Evolutionary conservation across 2,797 vertebrate species (phyloP), one percentile per base, ranked within the genome.

Genomic region (Oceanodroma leucorhoa): DNA sequence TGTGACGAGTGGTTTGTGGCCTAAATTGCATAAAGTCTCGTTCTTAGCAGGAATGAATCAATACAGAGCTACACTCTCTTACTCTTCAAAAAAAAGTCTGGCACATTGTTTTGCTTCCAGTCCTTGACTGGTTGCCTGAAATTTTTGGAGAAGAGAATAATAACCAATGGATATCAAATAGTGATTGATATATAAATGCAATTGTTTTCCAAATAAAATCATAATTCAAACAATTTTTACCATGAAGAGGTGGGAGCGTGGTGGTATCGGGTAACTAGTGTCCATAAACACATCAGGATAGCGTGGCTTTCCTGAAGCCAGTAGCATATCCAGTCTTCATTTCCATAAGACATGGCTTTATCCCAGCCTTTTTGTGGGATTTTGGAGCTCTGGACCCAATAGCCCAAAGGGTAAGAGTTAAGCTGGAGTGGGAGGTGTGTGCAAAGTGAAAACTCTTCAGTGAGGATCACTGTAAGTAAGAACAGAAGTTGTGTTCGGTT

Each of bases 1-100:
- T 95, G 77, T 61, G 73, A 90, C 2, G 48, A 93, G 83, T 82
- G 79, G 80, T 96, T 94, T 94, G 94, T 93, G 93, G 91, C 77
- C 51, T 91, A 87, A 84, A 94, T 67, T 76, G 66, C 70, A 89
- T 48, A 3, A 94, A 90, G 76, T 70, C 83, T 73, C 79, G 48
- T 38, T 90, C 71, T 80, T 90, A 60, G 51, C 66, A 79, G 58
- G 79, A 87, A 82, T 88, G 77, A 86, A 83, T 88, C 83, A 73
- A 36, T 45, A 45, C 29, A 70, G 32, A 93, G 55, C 60, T 66
- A 69, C 7, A 17, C 14, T 69, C 20, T 54, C 79, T n/a, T 65
- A 41, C n/a, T 79, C 62, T 81, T 83, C 6, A 41, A 38, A 72
- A 87, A 66, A 73, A 67, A 36, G 12, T 46, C 65, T 79, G 51